phyloP scores from a whole-genome alignment of 1,140 invertebrate species.

The Nymphalis io region DNA sequence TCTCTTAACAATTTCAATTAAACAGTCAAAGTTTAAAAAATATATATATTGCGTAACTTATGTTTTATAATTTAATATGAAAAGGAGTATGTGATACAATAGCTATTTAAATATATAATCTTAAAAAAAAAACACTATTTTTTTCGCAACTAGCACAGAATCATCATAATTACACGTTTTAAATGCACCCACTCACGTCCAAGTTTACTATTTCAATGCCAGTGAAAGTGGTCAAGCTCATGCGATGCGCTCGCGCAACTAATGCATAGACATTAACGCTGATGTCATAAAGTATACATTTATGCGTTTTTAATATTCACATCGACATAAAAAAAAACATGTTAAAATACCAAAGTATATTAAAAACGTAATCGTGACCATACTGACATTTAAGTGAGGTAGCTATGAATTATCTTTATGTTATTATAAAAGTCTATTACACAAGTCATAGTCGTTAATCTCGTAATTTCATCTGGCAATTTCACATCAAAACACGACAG shows the following conservation, averaged over 20 bases:
- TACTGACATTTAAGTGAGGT: neutral
- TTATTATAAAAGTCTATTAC: conserved; percentile 22
- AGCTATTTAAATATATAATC: neutral
- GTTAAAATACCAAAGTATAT: neutral
- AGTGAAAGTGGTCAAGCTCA: conserved; percentile 62
- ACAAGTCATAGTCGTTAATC: conserved; percentile 21
- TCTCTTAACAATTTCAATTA: neutral
- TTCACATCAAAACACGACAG: conserved; percentile 41
- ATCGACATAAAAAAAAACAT: conserved; percentile 13
- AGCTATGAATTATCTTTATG: neutral
- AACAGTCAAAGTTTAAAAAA: neutral
- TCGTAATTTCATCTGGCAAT: conserved; percentile 32
- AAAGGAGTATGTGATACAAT: neutral
- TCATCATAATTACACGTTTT: conserved; percentile 14
- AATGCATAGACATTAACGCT: conserved; percentile 22
- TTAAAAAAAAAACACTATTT: neutral
- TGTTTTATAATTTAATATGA: neutral
- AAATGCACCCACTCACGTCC: conserved; percentile 31
- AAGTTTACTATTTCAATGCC: conserved; percentile 51
- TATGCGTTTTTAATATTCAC: conserved; percentile 22
- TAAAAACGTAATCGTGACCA: neutral
- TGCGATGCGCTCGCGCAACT: conserved; percentile 38
- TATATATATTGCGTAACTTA: neutral
- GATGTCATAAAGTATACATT: conserved; percentile 28
- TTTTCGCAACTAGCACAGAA: conserved; percentile 15